Conservation (phyloP, 2,797 vertebrate genomes). For the Monodelphis domestica region DNA sequence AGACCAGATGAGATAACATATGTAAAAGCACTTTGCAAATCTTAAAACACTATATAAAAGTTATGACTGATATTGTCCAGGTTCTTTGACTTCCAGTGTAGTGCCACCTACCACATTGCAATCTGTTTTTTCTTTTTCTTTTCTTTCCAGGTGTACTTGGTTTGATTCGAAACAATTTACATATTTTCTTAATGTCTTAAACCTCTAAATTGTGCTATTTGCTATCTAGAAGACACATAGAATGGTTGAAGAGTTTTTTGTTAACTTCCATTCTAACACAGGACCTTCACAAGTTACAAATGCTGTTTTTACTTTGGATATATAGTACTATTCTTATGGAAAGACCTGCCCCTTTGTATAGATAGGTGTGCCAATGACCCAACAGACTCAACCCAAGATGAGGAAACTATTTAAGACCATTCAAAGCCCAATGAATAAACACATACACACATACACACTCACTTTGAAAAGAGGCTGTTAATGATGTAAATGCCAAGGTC, state of each 20-base stretch:
- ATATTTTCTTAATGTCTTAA: background rate
- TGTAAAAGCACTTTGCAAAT: background rate
- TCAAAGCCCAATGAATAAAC: background rate
- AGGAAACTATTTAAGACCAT: background rate
- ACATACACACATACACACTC: background rate
- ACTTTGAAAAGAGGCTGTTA: background rate
- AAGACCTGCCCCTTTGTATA: background rate
- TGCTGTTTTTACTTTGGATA: background rate
- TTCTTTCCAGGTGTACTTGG: background rate
- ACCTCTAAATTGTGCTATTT: background rate
- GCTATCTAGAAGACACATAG: background rate
- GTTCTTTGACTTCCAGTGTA: background rate
- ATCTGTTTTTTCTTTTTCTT: background rate
- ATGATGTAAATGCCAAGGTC: background rate
- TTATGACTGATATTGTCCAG: background rate
- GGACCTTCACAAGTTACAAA: background rate
- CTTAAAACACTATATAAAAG: background rate
- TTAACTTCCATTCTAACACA: background rate
- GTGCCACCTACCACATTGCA: background rate
- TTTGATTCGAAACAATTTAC: background rate
- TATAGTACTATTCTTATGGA: background rate
- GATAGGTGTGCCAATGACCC: background rate
- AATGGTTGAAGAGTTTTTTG: background rate
- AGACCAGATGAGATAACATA: background rate
- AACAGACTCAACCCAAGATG: background rate